Base-by-base conservation (phyloP, 2,113 vertebrate genomes). In the Dromaius novaehollandiae region DNA sequence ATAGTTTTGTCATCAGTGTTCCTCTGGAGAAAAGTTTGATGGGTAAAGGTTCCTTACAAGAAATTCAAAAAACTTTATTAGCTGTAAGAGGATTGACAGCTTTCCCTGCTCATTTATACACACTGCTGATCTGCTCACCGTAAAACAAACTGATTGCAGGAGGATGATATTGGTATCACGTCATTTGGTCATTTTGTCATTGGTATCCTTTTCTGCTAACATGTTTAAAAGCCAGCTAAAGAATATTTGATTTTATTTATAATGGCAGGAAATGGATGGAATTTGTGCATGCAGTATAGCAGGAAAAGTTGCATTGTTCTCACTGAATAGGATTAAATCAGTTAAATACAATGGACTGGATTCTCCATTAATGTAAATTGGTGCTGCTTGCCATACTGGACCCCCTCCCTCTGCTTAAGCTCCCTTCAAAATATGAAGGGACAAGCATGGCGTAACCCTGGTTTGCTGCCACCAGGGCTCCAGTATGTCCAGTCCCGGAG, bases 121-220 rank as follows among this genome's bases (percentile, higher is more conserved):
- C 17, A 60, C 36, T 55, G 36, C 17, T 78, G 61, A 78, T 30
- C 25, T 53, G 28, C 51, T 58, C 36, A 64, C 8, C 34, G 6
- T 22, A 66, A 79, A 86, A 82, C 7, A 79, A 86, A 82, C 8
- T 26, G 17, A 28, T 18, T 66, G 18, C 25, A 48, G 42, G 32
- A 70, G 40, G 25, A 40, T 48, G 51, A 55, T 51, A 44, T 21
- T 28, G 26, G 9, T 63, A 55, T 34, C 13, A 14, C 6, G 21
- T 28, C 0, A 25, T 68, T 93, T 82, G 30, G 56, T 58, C 56
- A 32, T 58, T 58, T 58, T 30, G 32, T 32, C 56, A 58, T 17
- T 58, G 56, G 28, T 58, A 32, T 32, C 30, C 32, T 30, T 58
- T 58, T 89, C 63, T 85, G 12, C 25, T 70, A 63, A 0, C 0